Base-by-base conservation (phyloP, 2,888 invertebrate genomes). In the Agrypnus murinus region DNA sequence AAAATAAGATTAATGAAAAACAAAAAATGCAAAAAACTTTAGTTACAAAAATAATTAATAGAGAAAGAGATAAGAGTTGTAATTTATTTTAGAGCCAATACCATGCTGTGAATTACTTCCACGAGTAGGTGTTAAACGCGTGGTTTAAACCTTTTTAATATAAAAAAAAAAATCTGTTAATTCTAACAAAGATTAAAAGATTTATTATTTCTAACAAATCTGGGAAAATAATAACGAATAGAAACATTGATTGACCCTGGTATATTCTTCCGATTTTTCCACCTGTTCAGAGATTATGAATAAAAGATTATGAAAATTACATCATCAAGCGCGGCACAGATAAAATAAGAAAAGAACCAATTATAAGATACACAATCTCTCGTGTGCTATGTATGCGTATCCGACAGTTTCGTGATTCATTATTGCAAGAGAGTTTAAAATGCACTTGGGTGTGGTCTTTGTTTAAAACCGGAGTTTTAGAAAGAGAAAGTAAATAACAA, bases 341-440 rank as follows among this genome's bases (percentile, higher is more conserved):
- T 55, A 55, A 2, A 25, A 58, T 43, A n/a, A 38, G 3, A 40
- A 25, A 8, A 53, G 25, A 43, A 40, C 38, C 31, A 58, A 58
- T 58, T 58, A 58, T 43, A 58, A 55, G 31, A 25, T 25, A 2
- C 31, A 43, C 58, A 10, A 40, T 19, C 38, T 58, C 58, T 5
- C 34, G 55, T 19, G 36, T n/a, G n/a, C n/a, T n/a, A n/a, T n/a
- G n/a, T 48, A 48, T 55, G 25, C 25, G 50, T 50, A 55, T 55
- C 55, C 58, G 58, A 58, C 58, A 58, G 58, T 14, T 58, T 58
- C 58, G 58, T 58, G 58, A 58, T 58, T 58, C 58, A 58, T 58
- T 58, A 58, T 58, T 43, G 31, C 58, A 43, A 10, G 40, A 10
- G 40, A 55, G 58, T 43, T 25, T 25, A 25, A 58, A 58, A n/a